phyloP scores from a whole-genome alignment of 1,140 invertebrate genomes.

The Megalopta genalis region DNA sequence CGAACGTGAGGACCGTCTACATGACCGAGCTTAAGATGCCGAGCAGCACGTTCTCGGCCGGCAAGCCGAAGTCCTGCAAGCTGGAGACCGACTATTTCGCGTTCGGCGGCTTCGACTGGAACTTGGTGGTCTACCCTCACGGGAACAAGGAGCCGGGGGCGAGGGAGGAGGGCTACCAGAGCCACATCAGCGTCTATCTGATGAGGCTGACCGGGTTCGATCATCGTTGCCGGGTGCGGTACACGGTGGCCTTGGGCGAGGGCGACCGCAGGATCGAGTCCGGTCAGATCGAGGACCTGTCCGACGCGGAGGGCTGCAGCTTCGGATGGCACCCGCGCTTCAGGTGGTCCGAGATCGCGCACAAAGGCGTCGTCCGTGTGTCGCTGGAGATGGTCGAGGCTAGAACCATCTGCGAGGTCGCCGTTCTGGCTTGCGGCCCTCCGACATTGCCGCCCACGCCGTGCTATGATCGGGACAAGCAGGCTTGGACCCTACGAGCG shows the following conservation, averaged over 20 bases:
- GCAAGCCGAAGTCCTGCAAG: slow-evolving; percentile 79
- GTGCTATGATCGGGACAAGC: slow-evolving; percentile 92
- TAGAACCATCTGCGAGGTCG: slow-evolving; percentile 87
- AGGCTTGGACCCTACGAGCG: slow-evolving; percentile 90
- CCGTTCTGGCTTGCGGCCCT: slow-evolving; percentile 78
- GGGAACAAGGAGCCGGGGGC: slow-evolving; percentile 79
- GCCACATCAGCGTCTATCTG: slow-evolving; percentile 83
- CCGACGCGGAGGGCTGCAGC: slow-evolving; percentile 87
- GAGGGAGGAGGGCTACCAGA: slow-evolving; percentile 60
- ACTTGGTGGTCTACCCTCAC: slow-evolving; percentile 86
- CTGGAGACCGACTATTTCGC: slow-evolving; percentile 87
- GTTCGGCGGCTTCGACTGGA: slow-evolving; percentile 93
- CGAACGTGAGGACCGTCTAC: slow-evolving; percentile 88
- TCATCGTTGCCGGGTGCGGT: slow-evolving; percentile 87
- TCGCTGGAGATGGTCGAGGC: slow-evolving; percentile 89
- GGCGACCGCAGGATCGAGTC: slow-evolving; percentile 87
- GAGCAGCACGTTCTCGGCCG: slow-evolving; percentile 72
- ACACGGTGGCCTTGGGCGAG: slow-evolving; percentile 87
- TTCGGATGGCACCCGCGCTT: slow-evolving; percentile 87
- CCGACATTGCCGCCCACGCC: slow-evolving; percentile 82
- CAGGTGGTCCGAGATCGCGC: slow-evolving; percentile 82
- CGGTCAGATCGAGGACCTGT: slow-evolving; percentile 88
- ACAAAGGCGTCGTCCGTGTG: slow-evolving; percentile 83
- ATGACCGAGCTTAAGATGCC: slow-evolving; percentile 83
- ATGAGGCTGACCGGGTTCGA: slow-evolving; percentile 90